A percentile compares a stretch with the other conserved stretches of the same genome.
Conservation (phyloP, 1,140 invertebrate genomes). For the Drosophila lini region DNA sequence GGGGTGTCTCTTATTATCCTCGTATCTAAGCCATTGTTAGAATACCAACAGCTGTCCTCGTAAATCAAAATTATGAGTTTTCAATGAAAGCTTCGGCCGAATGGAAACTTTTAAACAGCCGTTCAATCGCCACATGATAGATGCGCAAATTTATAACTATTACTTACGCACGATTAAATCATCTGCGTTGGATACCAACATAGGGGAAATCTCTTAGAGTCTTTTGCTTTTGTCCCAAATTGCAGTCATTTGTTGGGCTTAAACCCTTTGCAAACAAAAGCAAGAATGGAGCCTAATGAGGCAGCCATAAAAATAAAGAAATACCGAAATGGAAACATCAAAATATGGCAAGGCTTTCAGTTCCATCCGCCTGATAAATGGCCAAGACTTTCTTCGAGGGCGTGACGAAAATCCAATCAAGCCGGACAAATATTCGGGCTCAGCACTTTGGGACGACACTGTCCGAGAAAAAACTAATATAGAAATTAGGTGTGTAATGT, state of each 20-base stretch:
- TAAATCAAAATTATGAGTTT: slow-evolving; percentile 78
- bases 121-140: slow-evolving; percentile 33
- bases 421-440: slow-evolving; percentile 62
- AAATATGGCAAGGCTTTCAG: slow-evolving; percentile 49
- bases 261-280: slow-evolving; percentile 73
- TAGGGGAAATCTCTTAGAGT: slow-evolving; percentile 5
- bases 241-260: slow-evolving; percentile 66
- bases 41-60: slow-evolving; percentile 66
- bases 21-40: slow-evolving; percentile 31
- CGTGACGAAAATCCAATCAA: slow-evolving; percentile 81
- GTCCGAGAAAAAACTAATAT: slow-evolving; percentile 74
- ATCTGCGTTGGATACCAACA: slow-evolving; percentile 27
- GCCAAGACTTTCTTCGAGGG: slow-evolving; percentile 41
- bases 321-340: slow-evolving; percentile 36
- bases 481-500: slow-evolving; percentile 83
- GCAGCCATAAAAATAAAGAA: slow-evolving; percentile 51
- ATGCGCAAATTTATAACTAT: slow-evolving; percentile 73
- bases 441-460: slow-evolving; percentile 28
- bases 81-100: slow-evolving; percentile 61
- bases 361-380: slow-evolving; percentile 52
- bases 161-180: slow-evolving; percentile 76
- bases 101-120: slow-evolving; percentile 48
- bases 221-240: slow-evolving; percentile 50
- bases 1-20: slow-evolving; percentile 22
- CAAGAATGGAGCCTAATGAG: slow-evolving; percentile 55